phyloP scores from a whole-genome alignment of 2,113 vertebrate genomes.

The Anhinga anhinga region DNA sequence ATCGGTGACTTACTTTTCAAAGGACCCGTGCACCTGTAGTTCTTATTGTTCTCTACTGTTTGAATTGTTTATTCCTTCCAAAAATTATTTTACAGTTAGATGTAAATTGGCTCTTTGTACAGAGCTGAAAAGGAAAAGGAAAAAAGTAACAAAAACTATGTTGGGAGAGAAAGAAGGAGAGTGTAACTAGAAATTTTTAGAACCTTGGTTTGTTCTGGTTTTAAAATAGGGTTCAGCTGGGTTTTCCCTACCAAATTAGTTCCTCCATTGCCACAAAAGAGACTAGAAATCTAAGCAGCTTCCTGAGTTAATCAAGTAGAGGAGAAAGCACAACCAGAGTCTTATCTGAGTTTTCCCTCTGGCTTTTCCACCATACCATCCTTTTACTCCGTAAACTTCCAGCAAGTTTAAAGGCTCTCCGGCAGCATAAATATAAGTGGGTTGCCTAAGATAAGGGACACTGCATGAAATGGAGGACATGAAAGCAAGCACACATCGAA shows the following conservation, averaged over 20 bases:
- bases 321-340: neutral
- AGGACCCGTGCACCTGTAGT: neutral
- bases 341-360: constrained; percentile 60
- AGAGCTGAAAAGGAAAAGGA: neutral
- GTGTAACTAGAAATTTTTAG: neutral
- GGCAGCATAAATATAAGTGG: constrained; percentile 22
- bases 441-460: constrained; percentile 32
- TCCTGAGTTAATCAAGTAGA: constrained; percentile 15
- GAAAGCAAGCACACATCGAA: constrained; percentile 45
- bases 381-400: constrained; percentile 4
- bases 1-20: constrained; percentile 21
- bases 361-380: neutral
- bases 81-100: neutral
- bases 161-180: neutral
- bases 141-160: neutral
- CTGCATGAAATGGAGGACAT: constrained; percentile 51
- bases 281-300: neutral
- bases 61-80: neutral
- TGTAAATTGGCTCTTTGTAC: neutral
- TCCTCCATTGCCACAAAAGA: neutral
- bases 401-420: constrained; percentile 39
- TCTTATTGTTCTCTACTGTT: neutral
- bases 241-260: neutral
- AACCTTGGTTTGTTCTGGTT: neutral
- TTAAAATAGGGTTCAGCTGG: neutral